Evolutionary conservation across 1,140 invertebrate genomes (phyloP).

Genomic region (Macrobrachium rosenbergii): DNA sequence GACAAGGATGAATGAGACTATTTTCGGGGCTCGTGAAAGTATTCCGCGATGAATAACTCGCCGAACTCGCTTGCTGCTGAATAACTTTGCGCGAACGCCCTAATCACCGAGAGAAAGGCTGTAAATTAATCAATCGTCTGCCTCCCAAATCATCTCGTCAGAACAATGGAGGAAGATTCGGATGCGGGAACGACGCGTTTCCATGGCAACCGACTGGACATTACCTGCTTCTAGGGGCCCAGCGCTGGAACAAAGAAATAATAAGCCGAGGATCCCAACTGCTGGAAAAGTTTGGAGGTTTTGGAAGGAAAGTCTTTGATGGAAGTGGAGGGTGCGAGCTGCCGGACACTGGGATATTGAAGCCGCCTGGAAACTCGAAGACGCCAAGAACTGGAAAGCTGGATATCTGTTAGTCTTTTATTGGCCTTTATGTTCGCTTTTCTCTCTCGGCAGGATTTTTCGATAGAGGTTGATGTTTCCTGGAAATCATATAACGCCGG

Average conservation of each 20-base stretch:
- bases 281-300: constrained; percentile 57
- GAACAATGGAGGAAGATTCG: constrained; percentile 31
- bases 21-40: constrained; percentile 8
- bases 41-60: not conserved
- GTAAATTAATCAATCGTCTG: constrained; percentile 58
- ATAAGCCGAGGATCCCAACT: constrained; percentile 60
- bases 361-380: constrained; percentile 25
- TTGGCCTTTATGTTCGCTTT: no score
- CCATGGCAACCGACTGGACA: constrained; percentile 60
- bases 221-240: constrained; percentile 55
- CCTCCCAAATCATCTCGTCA: constrained; percentile 47
- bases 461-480: no score
- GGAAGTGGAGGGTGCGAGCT: constrained; percentile 31
- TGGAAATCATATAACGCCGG: no score
- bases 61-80: no score
- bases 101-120: constrained; percentile 1
- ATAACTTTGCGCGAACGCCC: not conserved
- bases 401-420: not conserved
- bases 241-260: constrained; percentile 62
- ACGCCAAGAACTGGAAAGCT: not conserved
- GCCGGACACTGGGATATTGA: constrained; percentile 38
- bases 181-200: constrained; percentile 59
- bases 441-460: no score
- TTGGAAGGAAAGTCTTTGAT: constrained; percentile 52
- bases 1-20: constrained; percentile 18